These are phyloP conservation scores for Anableps anableps DNA, from an alignment of 2,797 vertebrate genomes.

Conservation along the genomic window DNA sequence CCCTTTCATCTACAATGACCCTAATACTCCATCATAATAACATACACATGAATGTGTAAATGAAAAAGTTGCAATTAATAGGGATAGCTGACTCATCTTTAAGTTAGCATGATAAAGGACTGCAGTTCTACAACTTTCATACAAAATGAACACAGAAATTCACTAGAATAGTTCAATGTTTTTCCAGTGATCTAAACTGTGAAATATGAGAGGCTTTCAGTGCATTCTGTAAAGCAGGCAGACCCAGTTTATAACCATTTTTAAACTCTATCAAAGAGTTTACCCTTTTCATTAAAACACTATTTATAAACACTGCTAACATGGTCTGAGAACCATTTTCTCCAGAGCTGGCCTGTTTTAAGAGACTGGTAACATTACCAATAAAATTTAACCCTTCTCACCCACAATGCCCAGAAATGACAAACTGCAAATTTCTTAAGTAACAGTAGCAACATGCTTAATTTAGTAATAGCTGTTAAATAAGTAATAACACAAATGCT, in stretches of 20 bases:
- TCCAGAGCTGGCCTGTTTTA: neutral
- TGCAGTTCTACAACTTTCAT: neutral
- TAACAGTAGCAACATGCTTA: neutral
- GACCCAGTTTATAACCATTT: neutral
- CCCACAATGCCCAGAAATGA: neutral
- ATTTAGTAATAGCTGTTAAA: neutral
- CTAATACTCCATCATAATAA: neutral
- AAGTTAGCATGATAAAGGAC: neutral
- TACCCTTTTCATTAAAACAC: neutral
- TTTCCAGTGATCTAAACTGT: neutral
- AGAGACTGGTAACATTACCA: neutral
- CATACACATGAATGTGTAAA: neutral
- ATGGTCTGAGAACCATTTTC: neutral
- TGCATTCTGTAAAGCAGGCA: neutral
- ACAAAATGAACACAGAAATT: neutral
- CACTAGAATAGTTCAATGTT: neutral
- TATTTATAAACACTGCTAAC: neutral
- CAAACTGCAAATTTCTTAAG: neutral
- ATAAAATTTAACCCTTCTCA: neutral
- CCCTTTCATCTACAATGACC: neutral
- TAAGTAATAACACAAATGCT: neutral
- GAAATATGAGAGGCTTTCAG: neutral
- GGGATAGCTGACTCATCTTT: no score
- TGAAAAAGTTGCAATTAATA: neutral
- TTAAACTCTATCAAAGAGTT: neutral